Base-by-base conservation (phyloP, 2,113 vertebrate species). In the Octodon degus region DNA sequence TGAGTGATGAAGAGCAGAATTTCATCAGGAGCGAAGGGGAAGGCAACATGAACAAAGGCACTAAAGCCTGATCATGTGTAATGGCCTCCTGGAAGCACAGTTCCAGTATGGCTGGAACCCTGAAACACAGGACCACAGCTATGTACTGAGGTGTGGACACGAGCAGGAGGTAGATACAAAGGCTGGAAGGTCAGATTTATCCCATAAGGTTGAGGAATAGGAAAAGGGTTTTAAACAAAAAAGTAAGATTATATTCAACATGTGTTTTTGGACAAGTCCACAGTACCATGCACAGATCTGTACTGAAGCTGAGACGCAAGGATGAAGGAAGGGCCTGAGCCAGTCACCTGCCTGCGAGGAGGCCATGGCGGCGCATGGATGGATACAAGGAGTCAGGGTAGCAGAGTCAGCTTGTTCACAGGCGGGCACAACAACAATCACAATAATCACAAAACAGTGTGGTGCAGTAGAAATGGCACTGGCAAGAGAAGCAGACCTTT, bases 1-100 rank as follows among this genome's bases (percentile, higher is more conserved):
- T 96, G 80, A 90, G 92, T 87, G 63, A 70, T 30, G 10, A 91
- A 80, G 2, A 93, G 47, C 10, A 76, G 55, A 90, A 65, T 88
- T 81, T 37, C 30, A 87, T 32, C 58, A 81, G 63, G 65, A 70
- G 19, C 7, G 87, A 50, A 74, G 60, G 53, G 14, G 68, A 40
- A 55, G 55, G 55, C 53, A 81, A 62, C 80, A 85, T 2, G 55
- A 53, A 68, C 68, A 86, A 82, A 89, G 62, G 30, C 50, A 67
- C 11, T 63, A 76, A 84, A 85, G 70, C 12, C 40, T 50, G 37
- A 82, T 32, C 83, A 43, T 70, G 40, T 37, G 22, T 24, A 70
- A 27, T 24, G 67, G 34, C 47, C 22, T 30, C 24, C 12, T 20
- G 8, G 43, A 40, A 86, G 62, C 53, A 76, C n/a, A 85, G 27